Percentiles rank a stretch among this genome's conserved stretches.
phyloP scores from a whole-genome alignment of 2,888 invertebrate species.

The Tryphoninae sp. region DNA sequence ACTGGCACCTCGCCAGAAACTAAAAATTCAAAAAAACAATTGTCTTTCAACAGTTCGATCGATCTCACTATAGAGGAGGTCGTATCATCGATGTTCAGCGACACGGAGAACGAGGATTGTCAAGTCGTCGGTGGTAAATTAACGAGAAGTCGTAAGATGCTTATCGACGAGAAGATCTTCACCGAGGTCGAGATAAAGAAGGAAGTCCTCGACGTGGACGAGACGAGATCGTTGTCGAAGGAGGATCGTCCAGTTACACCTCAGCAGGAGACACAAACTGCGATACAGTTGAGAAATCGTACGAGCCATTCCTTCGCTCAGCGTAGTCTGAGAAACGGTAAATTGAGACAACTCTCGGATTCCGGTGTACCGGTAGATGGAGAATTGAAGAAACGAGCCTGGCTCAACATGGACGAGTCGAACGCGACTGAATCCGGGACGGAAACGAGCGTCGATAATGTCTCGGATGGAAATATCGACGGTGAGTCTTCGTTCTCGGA shows the following conservation, averaged over 20 bases:
- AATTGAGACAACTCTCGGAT: conserved; percentile 84
- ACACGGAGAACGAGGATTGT: conserved; percentile 71
- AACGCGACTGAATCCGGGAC: conserved; percentile 68
- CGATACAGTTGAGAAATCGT: conserved; percentile 71
- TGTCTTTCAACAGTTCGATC: conserved; percentile 70
- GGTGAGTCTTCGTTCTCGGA: conserved; percentile 73
- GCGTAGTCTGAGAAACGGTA: conserved; percentile 86
- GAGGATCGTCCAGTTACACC: conserved; percentile 67
- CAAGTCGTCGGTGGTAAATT: conserved; percentile 71
- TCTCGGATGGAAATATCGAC: conserved; percentile 69
- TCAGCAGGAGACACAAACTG: conserved; percentile 62
- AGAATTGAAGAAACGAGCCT: conserved; percentile 71
- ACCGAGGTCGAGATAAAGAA: conserved; percentile 74
- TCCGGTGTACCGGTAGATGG: conserved; percentile 70
- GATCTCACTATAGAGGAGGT: conserved; percentile 79
- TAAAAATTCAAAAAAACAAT: conserved; percentile 49
- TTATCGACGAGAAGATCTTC: conserved; percentile 69
- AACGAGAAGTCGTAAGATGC: conserved; percentile 73
- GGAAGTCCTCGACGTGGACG: conserved; percentile 70
- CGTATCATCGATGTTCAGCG: conserved; percentile 78
- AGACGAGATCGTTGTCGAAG: conserved; percentile 68
- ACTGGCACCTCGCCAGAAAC: conserved; percentile 43
- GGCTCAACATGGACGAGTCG: conserved; percentile 73
- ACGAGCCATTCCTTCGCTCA: conserved; percentile 77
- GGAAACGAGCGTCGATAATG: conserved; percentile 66